These are phyloP conservation scores for Cephus sareptanus DNA, from an alignment of 2,888 invertebrate genomes.

Conservation along the genomic window DNA sequence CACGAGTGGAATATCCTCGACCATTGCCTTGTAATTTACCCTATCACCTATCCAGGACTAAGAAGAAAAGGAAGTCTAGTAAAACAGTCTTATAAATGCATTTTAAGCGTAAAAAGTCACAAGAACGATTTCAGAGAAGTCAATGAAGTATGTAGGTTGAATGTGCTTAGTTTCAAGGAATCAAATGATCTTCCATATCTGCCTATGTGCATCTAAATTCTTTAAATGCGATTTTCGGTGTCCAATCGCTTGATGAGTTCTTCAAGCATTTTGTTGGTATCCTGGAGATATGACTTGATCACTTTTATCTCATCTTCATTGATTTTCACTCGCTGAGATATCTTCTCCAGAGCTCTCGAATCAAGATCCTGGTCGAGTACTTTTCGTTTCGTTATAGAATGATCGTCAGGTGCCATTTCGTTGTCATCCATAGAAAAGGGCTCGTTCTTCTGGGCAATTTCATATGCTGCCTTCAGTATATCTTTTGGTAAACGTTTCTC, in stretches of 20 bases:
- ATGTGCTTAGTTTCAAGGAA: neutral
- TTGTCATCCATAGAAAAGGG: slow-evolving; percentile 46
- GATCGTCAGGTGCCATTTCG: slow-evolving; percentile 34
- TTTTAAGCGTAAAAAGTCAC: neutral
- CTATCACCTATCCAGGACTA: neutral
- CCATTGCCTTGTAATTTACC: neutral
- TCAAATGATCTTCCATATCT: neutral
- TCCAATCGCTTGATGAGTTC: slow-evolving; percentile 40
- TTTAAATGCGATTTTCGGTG: neutral
- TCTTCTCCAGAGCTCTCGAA: slow-evolving; percentile 40
- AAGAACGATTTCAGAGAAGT: neutral
- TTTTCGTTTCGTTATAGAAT: slow-evolving; percentile 44
- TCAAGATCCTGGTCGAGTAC: slow-evolving; percentile 37
- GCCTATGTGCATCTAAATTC: neutral
- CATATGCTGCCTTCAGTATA: slow-evolving; percentile 64
- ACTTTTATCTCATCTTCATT: slow-evolving; percentile 51
- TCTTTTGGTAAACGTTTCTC: slow-evolving; percentile 66
- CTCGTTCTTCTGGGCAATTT: slow-evolving; percentile 63
- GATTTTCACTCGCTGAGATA: slow-evolving; percentile 45
- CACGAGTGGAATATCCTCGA: neutral
- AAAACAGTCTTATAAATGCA: neutral
- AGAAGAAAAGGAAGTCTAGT: neutral
- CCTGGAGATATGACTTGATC: slow-evolving; percentile 50
- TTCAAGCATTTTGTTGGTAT: slow-evolving; percentile 52
- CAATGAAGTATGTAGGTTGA: neutral